These are phyloP conservation scores for Magallana gigas DNA, from an alignment of 1,140 invertebrate species.

Conservation along the genomic window DNA sequence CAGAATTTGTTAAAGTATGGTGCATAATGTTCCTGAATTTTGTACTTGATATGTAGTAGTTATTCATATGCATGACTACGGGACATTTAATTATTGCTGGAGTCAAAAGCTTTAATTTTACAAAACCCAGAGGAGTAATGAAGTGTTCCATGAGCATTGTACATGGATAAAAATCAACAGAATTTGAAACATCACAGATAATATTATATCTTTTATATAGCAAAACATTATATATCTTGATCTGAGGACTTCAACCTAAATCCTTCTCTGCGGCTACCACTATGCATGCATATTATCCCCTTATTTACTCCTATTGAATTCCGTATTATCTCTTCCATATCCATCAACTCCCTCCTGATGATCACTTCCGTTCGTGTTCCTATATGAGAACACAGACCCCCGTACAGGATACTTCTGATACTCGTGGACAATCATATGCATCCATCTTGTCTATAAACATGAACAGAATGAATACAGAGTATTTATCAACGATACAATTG, in stretches of 20 bases:
- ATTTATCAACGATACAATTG: no score
- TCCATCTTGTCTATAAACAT: background rate
- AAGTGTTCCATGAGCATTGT: background rate
- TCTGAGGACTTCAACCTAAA: background rate
- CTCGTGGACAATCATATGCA: background rate
- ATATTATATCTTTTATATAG: background rate
- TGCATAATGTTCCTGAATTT: background rate
- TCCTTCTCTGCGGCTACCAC: background rate
- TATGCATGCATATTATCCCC: background rate
- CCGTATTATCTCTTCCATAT: background rate
- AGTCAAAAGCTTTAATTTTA: background rate
- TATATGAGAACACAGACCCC: background rate
- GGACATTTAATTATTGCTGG: background rate
- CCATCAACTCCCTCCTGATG: background rate
- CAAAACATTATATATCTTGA: background rate
- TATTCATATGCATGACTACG: background rate
- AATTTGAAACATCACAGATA: background rate
- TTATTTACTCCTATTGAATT: background rate
- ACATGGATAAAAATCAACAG: background rate
- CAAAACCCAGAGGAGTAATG: background rate
- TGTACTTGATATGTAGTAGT: slow-evolving; percentile 4
- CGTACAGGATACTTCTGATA: background rate
- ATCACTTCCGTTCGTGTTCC: background rate
- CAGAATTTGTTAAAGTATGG: background rate
- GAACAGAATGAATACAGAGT: no score